Percentiles rank a stretch among this genome's conserved stretches.
phyloP scores from a whole-genome alignment of 2,113 vertebrate species.

The Litocranius walleri region DNA sequence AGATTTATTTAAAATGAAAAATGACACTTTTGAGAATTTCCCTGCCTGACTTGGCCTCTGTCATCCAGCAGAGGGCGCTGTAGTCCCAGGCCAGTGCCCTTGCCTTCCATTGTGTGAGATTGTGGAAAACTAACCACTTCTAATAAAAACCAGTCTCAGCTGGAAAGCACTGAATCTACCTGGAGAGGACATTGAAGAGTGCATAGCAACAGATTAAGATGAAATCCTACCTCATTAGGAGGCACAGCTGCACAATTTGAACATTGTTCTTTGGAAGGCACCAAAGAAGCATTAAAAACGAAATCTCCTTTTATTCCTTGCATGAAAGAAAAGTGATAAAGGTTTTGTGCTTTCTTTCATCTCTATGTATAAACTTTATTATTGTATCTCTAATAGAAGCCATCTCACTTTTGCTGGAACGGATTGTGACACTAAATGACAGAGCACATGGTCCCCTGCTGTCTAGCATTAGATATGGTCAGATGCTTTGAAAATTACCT shows the following conservation, averaged over 20 bases:
- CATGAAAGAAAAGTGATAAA: not conserved
- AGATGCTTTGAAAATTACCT: not conserved
- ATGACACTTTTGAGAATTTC: not conserved
- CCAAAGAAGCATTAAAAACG: not conserved
- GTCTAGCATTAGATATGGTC: not conserved
- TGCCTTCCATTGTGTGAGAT: too few relatives aligned
- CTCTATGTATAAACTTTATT: not conserved
- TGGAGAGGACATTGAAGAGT: not conserved
- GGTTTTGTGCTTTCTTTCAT: not conserved
- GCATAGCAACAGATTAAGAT: not conserved
- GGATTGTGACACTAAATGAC: not conserved
- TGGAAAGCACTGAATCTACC: not conserved
- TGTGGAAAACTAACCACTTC: rapidly evolving
- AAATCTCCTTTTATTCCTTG: not conserved
- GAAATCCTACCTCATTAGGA: not conserved
- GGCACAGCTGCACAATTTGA: too few relatives aligned
- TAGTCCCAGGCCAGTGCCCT: rapidly evolving
- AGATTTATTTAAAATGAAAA: not conserved
- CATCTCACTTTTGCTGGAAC: not conserved
- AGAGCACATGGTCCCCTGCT: not conserved
- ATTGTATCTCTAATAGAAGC: not conserved
- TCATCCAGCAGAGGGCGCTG: constrained; percentile 34
- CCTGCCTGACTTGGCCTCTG: not conserved
- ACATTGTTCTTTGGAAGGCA: not conserved
- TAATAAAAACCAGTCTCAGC: not conserved